Base-by-base conservation (phyloP, 2,797 vertebrate species). In the Gouania willdenowi region DNA sequence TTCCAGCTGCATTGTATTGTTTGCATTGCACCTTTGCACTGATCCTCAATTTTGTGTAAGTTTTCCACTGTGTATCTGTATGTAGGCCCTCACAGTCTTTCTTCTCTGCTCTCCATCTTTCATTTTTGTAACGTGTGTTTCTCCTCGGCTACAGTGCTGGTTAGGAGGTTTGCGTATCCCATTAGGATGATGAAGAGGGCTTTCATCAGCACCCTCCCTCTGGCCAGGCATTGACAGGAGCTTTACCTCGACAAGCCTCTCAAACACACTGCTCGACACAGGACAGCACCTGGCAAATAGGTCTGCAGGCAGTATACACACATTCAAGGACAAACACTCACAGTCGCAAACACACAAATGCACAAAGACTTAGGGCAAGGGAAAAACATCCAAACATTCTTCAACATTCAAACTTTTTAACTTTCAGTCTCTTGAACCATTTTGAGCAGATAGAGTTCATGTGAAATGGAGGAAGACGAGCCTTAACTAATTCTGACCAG, bases 181-280 rank as follows among this genome's bases (percentile, higher is more conserved):
- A 88, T 90, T 88, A 89, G 80, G 82, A 88, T 88, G 87, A 91
- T 90, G 87, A 88, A 89, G 84, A 86, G 83, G 76, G 70, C 81
- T 87, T 87, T 89, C 87, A 88, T 88, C 83, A 84, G 78, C 51
- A 41, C 73, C 65, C 74, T 83, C 82, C 87, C 87, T 84, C 76
- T 44, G 70, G 87, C 81, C 66, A 74, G 66, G 53, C 71, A 45
- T 70, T 86, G 86, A 88, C 83, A 85, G 76, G 83, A 83, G 83
- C 85, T 87, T 85, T 86, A 89, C 87, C 79, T 86, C 75, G 68
- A 88, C 82, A 79, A 85, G 79, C 65, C 71, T 85, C 83, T 84
- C 74, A 81, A 81, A 82, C 74, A 77, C 69, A 76, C 45, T 43
- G 66, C 72, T 79, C 70, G 47, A 80, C 77, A 54, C 63, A 71